Evolutionary conservation across 2,888 invertebrate species (phyloP), one percentile per base, ranked within the genome.

Genomic region (Eucera pruinosa): DNA sequence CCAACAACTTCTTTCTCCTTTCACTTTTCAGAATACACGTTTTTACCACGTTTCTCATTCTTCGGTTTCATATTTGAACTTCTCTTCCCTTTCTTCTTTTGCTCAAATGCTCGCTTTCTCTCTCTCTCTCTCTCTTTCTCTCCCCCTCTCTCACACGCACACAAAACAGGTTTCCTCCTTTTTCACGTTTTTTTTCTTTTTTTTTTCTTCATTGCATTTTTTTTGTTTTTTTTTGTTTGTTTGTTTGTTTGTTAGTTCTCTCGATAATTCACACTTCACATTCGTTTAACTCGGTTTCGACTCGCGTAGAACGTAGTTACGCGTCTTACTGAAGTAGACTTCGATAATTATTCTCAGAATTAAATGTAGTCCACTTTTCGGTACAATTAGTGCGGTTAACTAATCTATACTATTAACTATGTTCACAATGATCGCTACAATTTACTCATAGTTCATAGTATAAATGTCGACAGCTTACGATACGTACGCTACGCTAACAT

Each of bases 361-460:
- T 66, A 77, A 75, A 80, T 79, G 80, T 82, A 81, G 71, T 71
- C 71, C 70, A 78, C 81, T 81, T 70, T 57, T 78, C 76, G 76
- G 76, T 82, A 80, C 79, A 76, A 82, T 79, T 65, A 76, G 76
- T 82, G 80, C 80, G 75, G 80, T 72, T 80, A 72, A 68, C 80
- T 81, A 78, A 78, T 74, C 80, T 80, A 76, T 80, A 76, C 79
- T 82, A 76, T 79, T 70, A 76, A 82, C 82, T 82, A 68, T 76
- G 75, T 74, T 71, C 78, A 83, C 81, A 81, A 78, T 77, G 76
- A 78, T 78, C 71, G 78, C 78, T 78, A 78, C 77, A 67, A 67
- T 78, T 78, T 71, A 58, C 60, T 78, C 78, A 78, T 78, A 78
- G 78, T 78, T 78, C 78, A 78, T 78, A 78, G 78, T 78, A 78